These are phyloP conservation scores for Brevipalpus yothersi DNA, from an alignment of 1,140 invertebrate species.

Conservation along the genomic window DNA sequence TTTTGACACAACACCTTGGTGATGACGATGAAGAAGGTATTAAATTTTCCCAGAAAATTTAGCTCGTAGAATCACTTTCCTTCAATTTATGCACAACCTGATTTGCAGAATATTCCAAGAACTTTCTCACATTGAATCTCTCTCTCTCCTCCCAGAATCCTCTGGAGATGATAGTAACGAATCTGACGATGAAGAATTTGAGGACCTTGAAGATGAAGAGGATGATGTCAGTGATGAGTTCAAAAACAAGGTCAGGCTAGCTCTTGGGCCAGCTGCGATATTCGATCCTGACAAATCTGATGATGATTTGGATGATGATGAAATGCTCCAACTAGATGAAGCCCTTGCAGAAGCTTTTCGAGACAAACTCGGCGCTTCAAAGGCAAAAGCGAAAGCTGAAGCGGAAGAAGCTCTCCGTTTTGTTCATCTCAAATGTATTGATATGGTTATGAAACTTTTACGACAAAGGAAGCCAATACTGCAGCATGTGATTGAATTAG, in stretches of 20 bases:
- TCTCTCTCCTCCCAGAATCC: too few species aligned
- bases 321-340: slow-evolving; percentile 1
- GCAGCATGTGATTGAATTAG: neutral
- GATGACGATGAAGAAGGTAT: neutral
- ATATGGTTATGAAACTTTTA: neutral
- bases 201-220: neutral
- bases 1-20: neutral
- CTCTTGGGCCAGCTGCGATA: neutral
- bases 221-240: neutral
- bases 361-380: neutral
- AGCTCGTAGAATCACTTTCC: too few species aligned
- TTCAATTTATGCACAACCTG: too few species aligned
- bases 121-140: too few species aligned
- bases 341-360: neutral
- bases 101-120: too few species aligned
- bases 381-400: neutral
- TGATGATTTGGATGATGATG: neutral
- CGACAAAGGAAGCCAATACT: neutral
- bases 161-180: neutral
- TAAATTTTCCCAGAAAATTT: too few species aligned
- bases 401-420: neutral
- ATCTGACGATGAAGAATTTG: neutral
- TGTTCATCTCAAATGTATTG: neutral
- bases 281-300: neutral
- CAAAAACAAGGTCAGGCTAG: neutral